A percentile compares a stretch with the other conserved stretches of the same genome.
Conservation (phyloP, 2,888 invertebrate genomes). For the Cheilosia pagana region DNA sequence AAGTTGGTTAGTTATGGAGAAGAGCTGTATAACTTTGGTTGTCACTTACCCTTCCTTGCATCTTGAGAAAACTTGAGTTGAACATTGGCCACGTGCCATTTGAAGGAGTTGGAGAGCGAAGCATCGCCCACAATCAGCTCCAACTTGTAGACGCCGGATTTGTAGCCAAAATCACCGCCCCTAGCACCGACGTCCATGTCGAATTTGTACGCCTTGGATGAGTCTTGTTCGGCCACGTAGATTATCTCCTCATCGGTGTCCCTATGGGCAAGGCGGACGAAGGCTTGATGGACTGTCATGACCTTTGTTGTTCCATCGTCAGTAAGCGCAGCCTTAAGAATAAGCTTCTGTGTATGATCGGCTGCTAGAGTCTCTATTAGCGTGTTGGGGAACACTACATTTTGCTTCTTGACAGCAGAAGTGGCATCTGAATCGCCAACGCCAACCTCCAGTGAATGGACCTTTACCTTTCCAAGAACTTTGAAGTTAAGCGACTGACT, state of each 20-base stretch:
- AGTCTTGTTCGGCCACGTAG: conserved; percentile 96
- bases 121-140: conserved; percentile 96
- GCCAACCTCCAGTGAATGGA: conserved; percentile 92
- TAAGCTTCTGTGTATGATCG: conserved; percentile 95
- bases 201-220: conserved; percentile 91
- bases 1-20: not conserved
- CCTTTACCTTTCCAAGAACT: conserved; percentile 90
- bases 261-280: conserved; percentile 90
- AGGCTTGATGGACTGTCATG: conserved; percentile 93
- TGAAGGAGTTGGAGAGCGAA: conserved; percentile 93
- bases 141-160: conserved; percentile 91
- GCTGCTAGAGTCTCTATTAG: conserved; percentile 89
- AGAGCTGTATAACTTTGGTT: too few relatives aligned
- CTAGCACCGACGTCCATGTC: conserved; percentile 94
- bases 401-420: conserved; percentile 90
- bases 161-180: conserved; percentile 90
- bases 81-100: conserved; percentile 93
- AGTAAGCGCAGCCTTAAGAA: conserved; percentile 91
- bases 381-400: conserved; percentile 90
- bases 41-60: conserved; percentile 79
- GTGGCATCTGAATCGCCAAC: conserved; percentile 96
- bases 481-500: conserved; percentile 87
- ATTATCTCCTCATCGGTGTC: conserved; percentile 92
- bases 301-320: conserved; percentile 88
- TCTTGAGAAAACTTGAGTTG: conserved; percentile 88